These are phyloP conservation scores for Meriones unguiculatus DNA, from an alignment of 2,113 vertebrate genomes.

Conservation along the genomic window DNA sequence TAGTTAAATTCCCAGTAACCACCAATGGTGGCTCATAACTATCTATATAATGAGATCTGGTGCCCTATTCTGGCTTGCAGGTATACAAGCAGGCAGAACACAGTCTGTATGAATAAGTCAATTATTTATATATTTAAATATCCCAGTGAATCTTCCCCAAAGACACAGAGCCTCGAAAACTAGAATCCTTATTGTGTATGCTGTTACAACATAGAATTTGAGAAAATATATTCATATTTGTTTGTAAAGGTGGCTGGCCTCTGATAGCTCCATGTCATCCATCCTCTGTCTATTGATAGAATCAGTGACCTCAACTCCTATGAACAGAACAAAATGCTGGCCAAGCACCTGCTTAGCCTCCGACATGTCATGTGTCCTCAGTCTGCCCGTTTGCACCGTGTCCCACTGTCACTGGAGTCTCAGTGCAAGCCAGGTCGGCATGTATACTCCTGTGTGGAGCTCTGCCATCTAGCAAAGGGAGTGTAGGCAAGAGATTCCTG, in stretches of 20 bases:
- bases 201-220: constrained; percentile 14
- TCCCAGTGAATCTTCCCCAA: not conserved
- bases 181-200: not conserved
- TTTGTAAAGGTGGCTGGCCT: not conserved
- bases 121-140: not conserved
- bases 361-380: not conserved
- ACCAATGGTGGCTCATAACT: no score
- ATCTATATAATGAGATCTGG: no score
- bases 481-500: not conserved
- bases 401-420: not conserved
- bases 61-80: no score
- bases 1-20: no score
- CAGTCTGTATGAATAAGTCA: no score
- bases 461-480: not conserved
- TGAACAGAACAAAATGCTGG: not conserved
- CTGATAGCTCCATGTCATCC: not conserved
- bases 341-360: not conserved
- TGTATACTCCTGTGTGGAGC: not conserved
- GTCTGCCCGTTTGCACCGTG: not conserved
- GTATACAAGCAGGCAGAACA: not conserved
- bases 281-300: not conserved
- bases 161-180: constrained; percentile 5
- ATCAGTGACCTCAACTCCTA: not conserved
- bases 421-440: not conserved
- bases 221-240: constrained; percentile 9